Evolutionary conservation across 2,888 invertebrate species (phyloP).

Genomic region (Rhyacophila evoluta): DNA sequence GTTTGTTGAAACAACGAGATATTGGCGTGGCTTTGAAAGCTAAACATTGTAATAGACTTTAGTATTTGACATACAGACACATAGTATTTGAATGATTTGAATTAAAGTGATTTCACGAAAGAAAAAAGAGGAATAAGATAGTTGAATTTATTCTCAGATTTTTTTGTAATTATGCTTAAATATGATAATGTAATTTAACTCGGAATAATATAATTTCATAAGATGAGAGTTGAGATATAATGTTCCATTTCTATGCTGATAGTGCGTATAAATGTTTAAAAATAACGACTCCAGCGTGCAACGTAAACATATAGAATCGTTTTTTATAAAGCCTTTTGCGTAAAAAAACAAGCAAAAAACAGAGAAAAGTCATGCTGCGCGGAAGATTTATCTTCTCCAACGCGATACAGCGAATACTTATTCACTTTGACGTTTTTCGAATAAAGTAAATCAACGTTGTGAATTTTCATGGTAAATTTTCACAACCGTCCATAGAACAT

Average conservation of each 20-base stretch:
- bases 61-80: too few relatives aligned
- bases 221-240: background rate
- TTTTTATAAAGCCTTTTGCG: slow-evolving; percentile 15
- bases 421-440: slow-evolving; percentile 24
- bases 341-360: background rate
- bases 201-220: too few relatives aligned
- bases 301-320: background rate
- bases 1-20: too few relatives aligned
- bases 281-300: slow-evolving; percentile 16
- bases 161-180: too few relatives aligned
- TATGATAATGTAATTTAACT: too few relatives aligned
- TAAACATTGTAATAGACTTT: too few relatives aligned
- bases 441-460: slow-evolving; percentile 21
- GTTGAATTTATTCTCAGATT: too few relatives aligned
- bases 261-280: slow-evolving; percentile 19
- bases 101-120: too few relatives aligned
- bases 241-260: background rate
- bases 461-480: slow-evolving; percentile 3
- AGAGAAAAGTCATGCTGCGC: slow-evolving; percentile 24
- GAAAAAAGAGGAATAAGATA: too few relatives aligned
- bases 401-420: slow-evolving; percentile 24
- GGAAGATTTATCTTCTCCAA: slow-evolving; percentile 22
- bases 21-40: too few relatives aligned
- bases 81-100: too few relatives aligned
- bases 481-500: background rate